A percentile compares a stretch with the other conserved stretches of the same genome.
These are phyloP conservation scores for Hemiscyllium ocellatum DNA, from an alignment of 2,113 vertebrate genomes.

Conservation along the genomic window DNA sequence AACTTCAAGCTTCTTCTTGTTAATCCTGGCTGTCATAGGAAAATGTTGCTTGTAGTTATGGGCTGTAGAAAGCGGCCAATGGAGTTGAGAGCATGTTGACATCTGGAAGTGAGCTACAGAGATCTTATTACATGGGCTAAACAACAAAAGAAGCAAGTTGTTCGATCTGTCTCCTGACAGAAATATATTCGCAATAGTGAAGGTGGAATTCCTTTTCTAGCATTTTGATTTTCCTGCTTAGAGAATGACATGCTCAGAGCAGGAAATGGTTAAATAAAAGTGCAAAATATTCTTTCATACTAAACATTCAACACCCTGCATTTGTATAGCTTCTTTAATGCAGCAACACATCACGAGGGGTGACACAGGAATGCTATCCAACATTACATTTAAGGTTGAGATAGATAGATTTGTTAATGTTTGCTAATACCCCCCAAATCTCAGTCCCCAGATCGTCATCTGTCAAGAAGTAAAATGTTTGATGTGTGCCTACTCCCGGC, in stretches of 20 bases:
- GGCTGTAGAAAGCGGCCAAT: not conserved
- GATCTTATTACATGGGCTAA: not conserved
- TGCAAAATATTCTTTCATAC: not conserved
- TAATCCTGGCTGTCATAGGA: not conserved
- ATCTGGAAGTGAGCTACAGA: not conserved
- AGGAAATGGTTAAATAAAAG: not conserved
- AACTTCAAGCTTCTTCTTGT: not conserved
- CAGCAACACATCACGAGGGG: not conserved
- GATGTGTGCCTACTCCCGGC: not conserved
- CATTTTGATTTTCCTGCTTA: not conserved
- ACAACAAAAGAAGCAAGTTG: not conserved
- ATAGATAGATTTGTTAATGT: no score
- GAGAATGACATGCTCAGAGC: not conserved
- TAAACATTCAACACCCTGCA: not conserved
- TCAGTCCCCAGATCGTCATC: no score
- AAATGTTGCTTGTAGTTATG: not conserved
- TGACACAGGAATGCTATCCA: not conserved
- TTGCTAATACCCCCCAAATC: no score
- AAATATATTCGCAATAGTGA: not conserved
- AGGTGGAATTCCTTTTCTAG: not conserved
- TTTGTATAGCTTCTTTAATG: not conserved
- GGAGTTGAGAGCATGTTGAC: not conserved
- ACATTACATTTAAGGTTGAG: no score
- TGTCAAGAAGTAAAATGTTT: no score
- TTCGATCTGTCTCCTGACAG: not conserved